Conservation (phyloP, 2,113 vertebrate species). For the Sakesphorus luctuosus region DNA sequence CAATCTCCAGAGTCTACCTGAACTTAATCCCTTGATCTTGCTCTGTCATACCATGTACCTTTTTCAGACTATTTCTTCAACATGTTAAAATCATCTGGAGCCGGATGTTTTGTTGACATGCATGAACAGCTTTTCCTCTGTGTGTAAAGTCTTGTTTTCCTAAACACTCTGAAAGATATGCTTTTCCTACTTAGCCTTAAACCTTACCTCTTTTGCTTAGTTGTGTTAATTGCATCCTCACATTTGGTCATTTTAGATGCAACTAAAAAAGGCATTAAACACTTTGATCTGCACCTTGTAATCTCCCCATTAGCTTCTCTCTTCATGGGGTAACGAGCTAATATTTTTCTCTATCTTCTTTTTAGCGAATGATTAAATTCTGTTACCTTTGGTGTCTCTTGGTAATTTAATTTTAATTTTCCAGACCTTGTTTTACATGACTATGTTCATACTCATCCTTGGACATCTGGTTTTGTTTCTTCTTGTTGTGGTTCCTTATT, state of each 20-base stretch:
- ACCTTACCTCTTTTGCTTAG: not conserved
- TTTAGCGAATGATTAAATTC: not conserved
- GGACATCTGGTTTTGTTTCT: slow-evolving; percentile 13
- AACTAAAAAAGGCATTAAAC: not conserved
- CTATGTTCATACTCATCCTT: not conserved
- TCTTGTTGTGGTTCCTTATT: not conserved
- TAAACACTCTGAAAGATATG: not conserved
- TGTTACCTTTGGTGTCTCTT: slow-evolving; percentile 7
- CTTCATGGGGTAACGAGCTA: not conserved
- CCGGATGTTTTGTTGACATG: not conserved
- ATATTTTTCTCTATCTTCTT: not conserved
- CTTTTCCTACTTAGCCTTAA: not conserved
- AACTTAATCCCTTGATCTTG: not conserved
- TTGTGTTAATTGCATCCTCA: not conserved
- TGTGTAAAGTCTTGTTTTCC: not conserved
- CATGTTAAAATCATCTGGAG: not conserved
- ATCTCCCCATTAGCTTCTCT: not conserved
- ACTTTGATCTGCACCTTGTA: not conserved
- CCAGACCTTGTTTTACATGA: not conserved
- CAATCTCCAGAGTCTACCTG: not conserved
- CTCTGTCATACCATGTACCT: not conserved
- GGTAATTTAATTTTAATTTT: not conserved
- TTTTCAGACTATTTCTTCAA: not conserved
- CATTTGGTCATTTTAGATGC: not conserved
- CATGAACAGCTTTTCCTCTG: not conserved